Conservation (phyloP, 2,888 invertebrate genomes). For the Metopia argyrocephala region DNA sequence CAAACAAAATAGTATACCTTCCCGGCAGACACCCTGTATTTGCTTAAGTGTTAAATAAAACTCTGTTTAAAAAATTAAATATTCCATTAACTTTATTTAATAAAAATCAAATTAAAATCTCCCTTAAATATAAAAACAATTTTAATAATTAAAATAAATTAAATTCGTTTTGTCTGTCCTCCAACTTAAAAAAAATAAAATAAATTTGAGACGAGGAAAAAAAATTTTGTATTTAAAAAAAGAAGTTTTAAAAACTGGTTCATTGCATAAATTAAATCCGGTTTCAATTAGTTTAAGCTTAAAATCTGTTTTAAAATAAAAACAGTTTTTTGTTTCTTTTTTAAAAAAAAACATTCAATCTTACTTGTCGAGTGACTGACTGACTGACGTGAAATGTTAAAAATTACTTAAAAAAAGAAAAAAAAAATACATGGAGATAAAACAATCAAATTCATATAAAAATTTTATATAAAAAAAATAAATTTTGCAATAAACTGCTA, state of each 20-base stretch:
- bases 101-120: too few species aligned
- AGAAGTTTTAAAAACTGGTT: conserved; percentile 71
- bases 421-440: background rate
- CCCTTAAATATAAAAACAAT: too few species aligned
- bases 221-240: conserved; percentile 11
- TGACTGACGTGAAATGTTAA: conserved; percentile 7
- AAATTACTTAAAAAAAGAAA: background rate
- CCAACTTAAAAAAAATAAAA: background rate
- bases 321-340: conserved; percentile 5
- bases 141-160: too few species aligned
- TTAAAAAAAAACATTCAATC: conserved; percentile 7
- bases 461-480: conserved; percentile 14
- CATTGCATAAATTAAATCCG: conserved; percentile 74
- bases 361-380: too few species aligned
- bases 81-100: too few species aligned
- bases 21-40: too few species aligned
- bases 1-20: too few species aligned
- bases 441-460: background rate
- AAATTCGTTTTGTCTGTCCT: background rate
- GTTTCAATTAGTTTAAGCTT: conserved; percentile 46
- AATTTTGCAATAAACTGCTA: conserved; percentile 53
- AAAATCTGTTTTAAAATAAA: conserved; percentile 29
- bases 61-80: too few species aligned
- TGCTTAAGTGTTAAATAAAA: too few species aligned
- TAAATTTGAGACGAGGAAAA: background rate